Base-by-base conservation (phyloP, 2,113 vertebrate species). In the Proteles cristata region DNA sequence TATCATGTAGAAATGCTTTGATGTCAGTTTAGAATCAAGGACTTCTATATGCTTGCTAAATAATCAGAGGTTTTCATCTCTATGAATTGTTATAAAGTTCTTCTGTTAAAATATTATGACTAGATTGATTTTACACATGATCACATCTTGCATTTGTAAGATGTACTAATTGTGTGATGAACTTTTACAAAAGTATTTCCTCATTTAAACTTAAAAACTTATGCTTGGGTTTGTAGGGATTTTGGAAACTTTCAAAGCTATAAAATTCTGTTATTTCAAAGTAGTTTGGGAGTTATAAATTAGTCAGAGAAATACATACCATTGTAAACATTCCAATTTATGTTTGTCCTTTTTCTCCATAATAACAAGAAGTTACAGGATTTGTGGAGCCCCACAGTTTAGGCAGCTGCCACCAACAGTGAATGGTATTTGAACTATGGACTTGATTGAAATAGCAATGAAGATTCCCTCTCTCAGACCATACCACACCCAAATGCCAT, bases 1-100 rank as follows among this genome's bases (percentile, higher is more conserved):
- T 94, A 68, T 77, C 79, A 85, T 8, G 50, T 11, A 88, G 50
- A 95, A 96, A 92, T 61, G 33, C 93, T 97, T 97, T 95, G 71
- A 96, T 82, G 95, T 95, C 79, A 82, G 31, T 65, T 88, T 66
- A 68, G 79, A 82, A 89, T 43, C 79, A 86, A 86, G 74, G 73
- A 71, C 53, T 87, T 94, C 50, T 92, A 53, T 3, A 69, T 69
- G 31, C 82, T 88, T 73, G 48, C 16, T 90, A 84, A 71, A 53
- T 83, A 95, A 84, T 21, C 74, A 80, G 35, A 96, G n/a, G 39
- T 63, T 93, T 93, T 53, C 26, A 79, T 73, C 45, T 74, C 39
- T 33, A 53, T 11, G 35, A 48, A 65, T 84, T 76, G 61, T 45
- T 87, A 73, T 16, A 50, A 93, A 91, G 68, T n/a, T 91, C 17